Evolutionary conservation across 2,888 invertebrate species (phyloP), one percentile per base, ranked within the genome.

Genomic region (Mylabris sibirica): DNA sequence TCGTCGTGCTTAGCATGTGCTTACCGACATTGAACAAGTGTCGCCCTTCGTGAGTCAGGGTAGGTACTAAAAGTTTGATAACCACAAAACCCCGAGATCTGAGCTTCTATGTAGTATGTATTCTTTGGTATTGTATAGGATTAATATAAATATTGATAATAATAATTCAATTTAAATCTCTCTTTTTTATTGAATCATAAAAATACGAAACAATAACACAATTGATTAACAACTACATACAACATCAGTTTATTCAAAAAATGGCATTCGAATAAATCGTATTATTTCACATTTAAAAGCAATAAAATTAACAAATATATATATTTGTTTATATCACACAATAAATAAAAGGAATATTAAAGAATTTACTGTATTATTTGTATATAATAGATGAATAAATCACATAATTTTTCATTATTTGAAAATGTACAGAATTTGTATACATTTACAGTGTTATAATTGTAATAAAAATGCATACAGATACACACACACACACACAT

Each of bases 201-300:
- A 69, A 69, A 68, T 69, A 69, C 69, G 67, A 69, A 69, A 66
- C 61, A 64, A 57, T 65, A 69, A 69, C 69, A 69, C 69, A 67
- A 62, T 59, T 64, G 60, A 69, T 35, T 61, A 69, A 69, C 69
- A 69, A 69, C 66, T 69, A 69, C 69, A 49, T 66, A 67, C 64
- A 69, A 66, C 69, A 64, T 69, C 64, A 67, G 59, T 69, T 66
- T 60, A 64, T 49, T 22, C 2, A 49, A 20, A 69, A 66, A 66
- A 66, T 67, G 69, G 64, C 69, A 57, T 63, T 30, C 30, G 30
- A 30, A 6, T 22, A 4, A 53, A 35, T 49, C 60, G 38, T 66
- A n/a, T 34, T 59, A 17, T 35, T 24, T 14, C 34, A 65, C 60
- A 35, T 38, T 60, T n/a, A 24, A 62, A 38, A 38, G 34, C 34